Conservation (phyloP, 2,888 invertebrate genomes). For the Sylvicola fuscatus region DNA sequence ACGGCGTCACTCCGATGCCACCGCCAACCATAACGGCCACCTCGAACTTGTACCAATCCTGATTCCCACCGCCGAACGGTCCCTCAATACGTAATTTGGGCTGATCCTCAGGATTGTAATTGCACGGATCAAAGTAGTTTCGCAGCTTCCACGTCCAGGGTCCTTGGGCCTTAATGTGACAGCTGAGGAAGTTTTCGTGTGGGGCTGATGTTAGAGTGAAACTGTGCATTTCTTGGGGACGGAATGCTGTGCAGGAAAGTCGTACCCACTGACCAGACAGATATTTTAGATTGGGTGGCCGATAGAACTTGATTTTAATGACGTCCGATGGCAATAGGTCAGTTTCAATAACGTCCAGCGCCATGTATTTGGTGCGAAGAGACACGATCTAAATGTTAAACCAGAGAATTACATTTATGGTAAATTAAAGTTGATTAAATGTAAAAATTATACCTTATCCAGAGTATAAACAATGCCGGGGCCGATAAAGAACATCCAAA, state of each 20-base stretch:
- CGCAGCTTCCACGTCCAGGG: conserved; percentile 96
- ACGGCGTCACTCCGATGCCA: conserved; percentile 93
- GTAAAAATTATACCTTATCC: conserved; percentile 35
- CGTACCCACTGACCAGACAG: conserved; percentile 90
- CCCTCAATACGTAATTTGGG: conserved; percentile 83
- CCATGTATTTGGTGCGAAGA: conserved; percentile 74
- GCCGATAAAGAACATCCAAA: conserved; percentile 86
- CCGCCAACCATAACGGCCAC: conserved; percentile 97
- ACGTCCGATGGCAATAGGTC: conserved; percentile 86
- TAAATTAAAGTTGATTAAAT: background rate
- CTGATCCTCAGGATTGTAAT: conserved; percentile 66
- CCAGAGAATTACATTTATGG: conserved; percentile 2
- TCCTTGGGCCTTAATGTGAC: conserved; percentile 77
- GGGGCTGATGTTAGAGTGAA: conserved; percentile 92
- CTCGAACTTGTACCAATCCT: conserved; percentile 96
- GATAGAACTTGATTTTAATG: conserved; percentile 83
- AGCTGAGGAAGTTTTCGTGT: conserved; percentile 83
- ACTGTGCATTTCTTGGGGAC: conserved; percentile 80
- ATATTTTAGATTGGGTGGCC: conserved; percentile 88
- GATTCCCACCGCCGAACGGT: conserved; percentile 93
- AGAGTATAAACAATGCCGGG: conserved; percentile 77
- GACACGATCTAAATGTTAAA: conserved; percentile 63
- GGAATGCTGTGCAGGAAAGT: conserved; percentile 74
- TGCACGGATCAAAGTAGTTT: conserved; percentile 86
- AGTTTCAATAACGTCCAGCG: conserved; percentile 81